Base-by-base conservation (phyloP, 2,113 vertebrate genomes). In the Hyperoodon ampullatus region DNA sequence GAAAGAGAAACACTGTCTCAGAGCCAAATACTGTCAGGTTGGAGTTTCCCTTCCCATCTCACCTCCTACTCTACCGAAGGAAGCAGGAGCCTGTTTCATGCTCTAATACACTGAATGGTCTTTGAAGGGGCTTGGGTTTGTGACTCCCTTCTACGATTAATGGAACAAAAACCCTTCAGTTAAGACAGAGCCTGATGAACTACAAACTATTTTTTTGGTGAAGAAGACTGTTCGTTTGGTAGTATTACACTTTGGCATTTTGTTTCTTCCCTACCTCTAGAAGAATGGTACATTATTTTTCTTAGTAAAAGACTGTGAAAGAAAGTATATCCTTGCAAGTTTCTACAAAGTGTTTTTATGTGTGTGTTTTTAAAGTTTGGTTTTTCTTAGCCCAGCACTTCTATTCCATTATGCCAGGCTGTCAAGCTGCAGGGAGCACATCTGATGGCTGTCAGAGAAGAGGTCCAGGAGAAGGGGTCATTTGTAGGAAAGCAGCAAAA, bases 1-100 rank as follows among this genome's bases (percentile, higher is more conserved):
- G 39, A 98, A 92, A 97, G 87, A 97, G 53, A 98, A 97, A 94
- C 12, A 35, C 28, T 12, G 58, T 26, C 93, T 55, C 95, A 95
- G 97, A 97, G 71, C 53, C 0, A 78, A 33, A 30, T 65, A 9
- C 28, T 60, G 55, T 42, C 33, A 30, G 53, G 44, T 28, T 26
- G 87, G 42, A 10, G 14, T 26, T 90, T 71, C 13, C 12, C 5
- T 21, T 19, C 8, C n/a, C 1, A 1, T 3, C 21, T 2, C 0
- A 4, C 8, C 1, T 28, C 23, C 33, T 1, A 1, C 28, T 58
- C 47, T 50, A 30, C 30, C 28, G 26, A 16, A 55, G 53, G 53
- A 85, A 58, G 1, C 0, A 4, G 10, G 35, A 77, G 5, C 21
- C 5, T 6, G 1, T 53, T 74, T 65, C n/a, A 50, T 2, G 9